Evolutionary conservation across 2,113 vertebrate species (phyloP).

Genomic region (Hyperopisus bebe): DNA sequence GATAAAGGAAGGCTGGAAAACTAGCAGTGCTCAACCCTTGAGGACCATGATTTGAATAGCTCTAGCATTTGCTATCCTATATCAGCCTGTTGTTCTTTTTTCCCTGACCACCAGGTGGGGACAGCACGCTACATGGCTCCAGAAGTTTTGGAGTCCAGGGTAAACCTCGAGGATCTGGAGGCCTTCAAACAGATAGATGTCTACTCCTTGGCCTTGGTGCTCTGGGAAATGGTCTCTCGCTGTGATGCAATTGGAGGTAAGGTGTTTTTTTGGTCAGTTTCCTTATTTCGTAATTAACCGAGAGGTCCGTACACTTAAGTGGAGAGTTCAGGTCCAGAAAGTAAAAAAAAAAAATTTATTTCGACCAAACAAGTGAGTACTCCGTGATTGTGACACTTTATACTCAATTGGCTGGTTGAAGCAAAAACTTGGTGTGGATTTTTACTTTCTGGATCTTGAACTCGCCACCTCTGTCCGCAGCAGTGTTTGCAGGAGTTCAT

Average conservation of each 20-base stretch:
- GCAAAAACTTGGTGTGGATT: not conserved
- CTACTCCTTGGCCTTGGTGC: conserved; percentile 80
- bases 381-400: not conserved
- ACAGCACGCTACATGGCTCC: conserved; percentile 88
- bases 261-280: not conserved
- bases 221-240: conserved; percentile 85
- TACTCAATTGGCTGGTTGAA: not conserved
- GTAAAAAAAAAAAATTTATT: not conserved
- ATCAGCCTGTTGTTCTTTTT: not conserved
- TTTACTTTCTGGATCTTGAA: not conserved
- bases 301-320: not conserved
- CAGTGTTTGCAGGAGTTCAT: not conserved
- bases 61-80: not conserved
- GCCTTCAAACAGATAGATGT: conserved; percentile 91
- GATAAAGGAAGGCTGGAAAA: no score
- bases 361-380: not conserved
- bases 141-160: conserved; percentile 82
- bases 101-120: conserved; percentile 64
- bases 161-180: conserved; percentile 85
- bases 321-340: not conserved
- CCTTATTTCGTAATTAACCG: not conserved
- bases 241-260: conserved; percentile 74
- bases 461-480: not conserved
- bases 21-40: no score
- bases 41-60: no score